These are phyloP conservation scores for Dasyurus viverrinus DNA, from an alignment of 2,113 vertebrate species.

Conservation along the genomic window DNA sequence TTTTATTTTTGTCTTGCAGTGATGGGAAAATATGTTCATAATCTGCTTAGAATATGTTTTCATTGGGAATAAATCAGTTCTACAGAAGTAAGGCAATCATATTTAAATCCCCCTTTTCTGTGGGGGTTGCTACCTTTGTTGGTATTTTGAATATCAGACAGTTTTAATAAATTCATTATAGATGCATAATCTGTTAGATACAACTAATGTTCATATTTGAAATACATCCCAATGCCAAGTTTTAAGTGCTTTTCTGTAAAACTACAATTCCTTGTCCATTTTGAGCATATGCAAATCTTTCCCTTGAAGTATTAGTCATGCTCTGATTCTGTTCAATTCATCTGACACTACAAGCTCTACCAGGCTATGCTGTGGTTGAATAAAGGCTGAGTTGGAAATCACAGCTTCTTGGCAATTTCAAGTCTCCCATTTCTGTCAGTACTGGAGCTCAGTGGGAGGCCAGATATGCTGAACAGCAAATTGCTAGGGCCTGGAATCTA, in stretches of 20 bases:
- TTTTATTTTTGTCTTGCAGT: neutral
- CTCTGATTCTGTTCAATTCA: constrained; percentile 51
- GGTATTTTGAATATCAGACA: constrained; percentile 37
- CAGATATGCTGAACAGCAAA: neutral
- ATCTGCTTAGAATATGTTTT: neutral
- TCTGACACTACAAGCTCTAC: neutral
- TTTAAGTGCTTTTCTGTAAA: constrained; percentile 22
- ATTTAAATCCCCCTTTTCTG: neutral
- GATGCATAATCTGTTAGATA: constrained; percentile 42
- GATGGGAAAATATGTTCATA: neutral
- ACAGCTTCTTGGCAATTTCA: neutral
- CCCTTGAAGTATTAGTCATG: constrained; percentile 33
- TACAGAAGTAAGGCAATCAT: neutral
- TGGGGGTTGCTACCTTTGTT: neutral
- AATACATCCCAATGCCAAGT: constrained; percentile 29
- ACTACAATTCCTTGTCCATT: constrained; percentile 36
- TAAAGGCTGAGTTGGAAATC: neutral
- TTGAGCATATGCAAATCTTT: constrained; percentile 39
- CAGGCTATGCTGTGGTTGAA: neutral
- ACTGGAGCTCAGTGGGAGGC: neutral
- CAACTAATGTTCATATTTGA: constrained; percentile 44
- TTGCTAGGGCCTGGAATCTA: neutral
- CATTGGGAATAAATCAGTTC: neutral
- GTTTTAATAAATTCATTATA: constrained; percentile 27
- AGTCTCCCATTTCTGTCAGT: neutral